phyloP scores from a whole-genome alignment of 2,888 invertebrate species.

The Heliconius cydno region DNA sequence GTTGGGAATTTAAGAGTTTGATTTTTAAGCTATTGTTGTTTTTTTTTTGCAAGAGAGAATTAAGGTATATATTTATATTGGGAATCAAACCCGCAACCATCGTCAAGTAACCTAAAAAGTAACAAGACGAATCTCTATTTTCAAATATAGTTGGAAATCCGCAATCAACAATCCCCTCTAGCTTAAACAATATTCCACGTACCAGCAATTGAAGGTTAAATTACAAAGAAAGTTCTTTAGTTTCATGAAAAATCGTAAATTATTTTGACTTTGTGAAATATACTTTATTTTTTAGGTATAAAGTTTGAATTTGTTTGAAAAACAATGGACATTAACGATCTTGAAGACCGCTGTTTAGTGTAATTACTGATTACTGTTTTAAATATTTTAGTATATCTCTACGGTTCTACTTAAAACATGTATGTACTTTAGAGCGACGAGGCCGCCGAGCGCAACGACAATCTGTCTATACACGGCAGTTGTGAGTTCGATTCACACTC shows the following conservation, averaged over 20 bases:
- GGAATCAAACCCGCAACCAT: not conserved
- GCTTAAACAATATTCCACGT: conserved; percentile 8
- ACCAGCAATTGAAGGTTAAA: not conserved
- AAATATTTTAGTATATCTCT: not conserved
- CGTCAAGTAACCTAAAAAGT: not conserved
- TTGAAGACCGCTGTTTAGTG: not conserved
- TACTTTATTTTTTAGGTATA: not conserved
- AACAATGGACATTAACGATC: not conserved
- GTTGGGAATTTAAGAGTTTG: too few relatives aligned
- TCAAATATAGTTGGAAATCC: not conserved
- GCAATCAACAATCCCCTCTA: not conserved
- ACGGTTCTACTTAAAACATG: not conserved
- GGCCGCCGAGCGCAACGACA: not conserved
- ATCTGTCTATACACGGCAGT: too few relatives aligned
- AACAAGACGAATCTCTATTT: not conserved
- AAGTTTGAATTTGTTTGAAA: not conserved
- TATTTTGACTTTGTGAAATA: not conserved
- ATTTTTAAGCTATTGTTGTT: too few relatives aligned
- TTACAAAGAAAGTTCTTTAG: not conserved
- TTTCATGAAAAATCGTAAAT: not conserved
- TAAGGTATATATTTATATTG: not conserved
- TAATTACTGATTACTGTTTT: not conserved
- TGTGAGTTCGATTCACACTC: too few relatives aligned
- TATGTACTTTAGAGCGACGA: not conserved
- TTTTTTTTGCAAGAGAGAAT: too few relatives aligned